Base-by-base conservation (phyloP, 2,888 invertebrate genomes). In the Oligia latruncula region DNA sequence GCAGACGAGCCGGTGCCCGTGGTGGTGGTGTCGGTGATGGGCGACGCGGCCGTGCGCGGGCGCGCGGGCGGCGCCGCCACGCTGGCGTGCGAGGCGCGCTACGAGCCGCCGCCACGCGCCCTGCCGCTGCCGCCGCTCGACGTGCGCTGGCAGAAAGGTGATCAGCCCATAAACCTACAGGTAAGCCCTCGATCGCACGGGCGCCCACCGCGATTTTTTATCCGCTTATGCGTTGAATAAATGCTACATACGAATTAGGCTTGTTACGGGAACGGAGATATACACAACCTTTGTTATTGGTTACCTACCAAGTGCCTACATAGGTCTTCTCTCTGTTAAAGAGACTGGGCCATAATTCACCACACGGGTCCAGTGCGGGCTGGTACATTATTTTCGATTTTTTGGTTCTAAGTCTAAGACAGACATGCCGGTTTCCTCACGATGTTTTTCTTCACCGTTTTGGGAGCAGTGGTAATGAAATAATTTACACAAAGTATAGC, bases 31-130 rank as follows among this genome's bases (percentile, higher is more conserved):
- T n/a, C 81, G 40, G 89, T 84, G 77, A 49, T 70, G 78, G 87
- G 84, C 55, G 85, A 64, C 78, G 78, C 82, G 65, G 83, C 40
- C 74, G 83, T 76, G 82, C 92, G 90, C 70, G 94, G 92, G 74
- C 88, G 76, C 81, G 77, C 66, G 77, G 95, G 94, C 60, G 94
- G 93, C 80, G 87, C 92, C 62, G 95, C 91, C 78, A 90, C 91
- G 89, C 92, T 96, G 83, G 88, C 90, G 84, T 95, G 96, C 91
- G 93, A 90, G 87, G 95, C 95, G 91, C 94, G 93, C 86, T 93
- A 93, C 91, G 86, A 87, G 90, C 92, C 92, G 62, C 76, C 92
- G 82, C 93, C 92, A 79, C 90, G 90, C 58, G 84, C 72, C 17
- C 89, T 90, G 88, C 92, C 93, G 77, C 88, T 91, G 90, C 92